These are phyloP conservation scores for Nicator chloris DNA, from an alignment of 2,113 vertebrate genomes.

Conservation along the genomic window DNA sequence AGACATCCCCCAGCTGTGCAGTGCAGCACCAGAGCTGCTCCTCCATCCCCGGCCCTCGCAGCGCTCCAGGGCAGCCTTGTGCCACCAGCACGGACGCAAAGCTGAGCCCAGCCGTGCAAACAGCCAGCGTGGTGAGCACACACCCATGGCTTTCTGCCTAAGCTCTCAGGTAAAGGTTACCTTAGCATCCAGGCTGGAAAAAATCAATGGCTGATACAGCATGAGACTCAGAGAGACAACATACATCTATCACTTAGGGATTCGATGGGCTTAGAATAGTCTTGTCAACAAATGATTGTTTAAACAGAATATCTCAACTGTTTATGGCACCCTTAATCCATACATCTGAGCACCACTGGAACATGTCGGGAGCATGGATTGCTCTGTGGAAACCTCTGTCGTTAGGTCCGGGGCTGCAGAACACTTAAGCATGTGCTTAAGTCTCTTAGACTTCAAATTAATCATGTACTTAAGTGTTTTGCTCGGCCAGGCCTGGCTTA, in stretches of 20 bases:
- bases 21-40: not conserved
- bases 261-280: constrained; percentile 69
- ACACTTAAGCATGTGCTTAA: constrained; percentile 58
- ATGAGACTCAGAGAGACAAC: constrained; percentile 63
- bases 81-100: accelerated
- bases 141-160: not conserved
- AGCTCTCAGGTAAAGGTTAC: constrained; percentile 66
- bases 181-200: constrained; percentile 58
- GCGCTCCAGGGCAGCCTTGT: not conserved
- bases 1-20: accelerated
- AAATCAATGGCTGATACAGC: constrained; percentile 67
- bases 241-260: constrained; percentile 69
- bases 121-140: not conserved
- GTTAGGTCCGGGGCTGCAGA: constrained; percentile 5
- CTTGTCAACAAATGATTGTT: constrained; percentile 70
- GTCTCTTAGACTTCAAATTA: constrained; percentile 64
- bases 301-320: constrained; percentile 68
- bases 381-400: constrained; percentile 38
- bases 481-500: not conserved
- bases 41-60: not conserved
- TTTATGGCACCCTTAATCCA: constrained; percentile 61
- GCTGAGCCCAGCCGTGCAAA: constrained; percentile 9
- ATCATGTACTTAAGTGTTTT: constrained; percentile 54
- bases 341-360: constrained; percentile 24
- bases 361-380: not conserved